Base-by-base conservation (phyloP, 2,113 vertebrate genomes). In the Ctenomys sociabilis region DNA sequence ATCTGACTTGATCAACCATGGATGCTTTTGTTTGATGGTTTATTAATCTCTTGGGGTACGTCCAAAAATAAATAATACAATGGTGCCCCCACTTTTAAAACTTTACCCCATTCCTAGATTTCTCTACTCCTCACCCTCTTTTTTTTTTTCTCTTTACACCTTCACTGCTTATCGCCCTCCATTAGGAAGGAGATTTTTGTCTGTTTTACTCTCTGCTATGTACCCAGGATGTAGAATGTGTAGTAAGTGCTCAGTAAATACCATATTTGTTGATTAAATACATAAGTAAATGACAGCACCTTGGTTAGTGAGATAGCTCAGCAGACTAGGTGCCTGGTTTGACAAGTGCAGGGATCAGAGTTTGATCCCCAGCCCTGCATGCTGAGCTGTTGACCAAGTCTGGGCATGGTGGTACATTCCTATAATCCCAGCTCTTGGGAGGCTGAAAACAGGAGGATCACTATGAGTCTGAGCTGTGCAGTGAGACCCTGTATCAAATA, bases 71-170 rank as follows among this genome's bases (percentile, higher is more conserved):
- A 32, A 37, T 59, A 45, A 88, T 54, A 84, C 2, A 40, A 73
- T n/a, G 77, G 43, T 73, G 85, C 66, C 61, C 21, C 26, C 3
- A 2, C 24, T n/a, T 68, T 91, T 94, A 24, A 17, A 1, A 80
- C 30, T 90, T 86, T 70, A 70, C 30, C 66, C 63, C 10, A 75
- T 5, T 3, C 43, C 30, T 37, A 40, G 37, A 13, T 61, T 14
- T 54, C 83, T 93, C 63, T 86, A 91, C 32, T 80, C 35, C 12
- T 63, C 24, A 83, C 57, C 30, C 8, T 80, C 13, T 49, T 87
- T 94, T 75, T 93, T 96, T 94, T 96, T 92, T 57, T 73, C 86
- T 54, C 63, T 94, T 83, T 86, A 83, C 19, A 85, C 88, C 70
- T 68, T 84, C 66, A 70, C 66, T 90, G 8, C 70, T 63, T 59